Evolutionary conservation across 2,797 vertebrate genomes (phyloP).

Genomic region (Phalloptychus januarius): DNA sequence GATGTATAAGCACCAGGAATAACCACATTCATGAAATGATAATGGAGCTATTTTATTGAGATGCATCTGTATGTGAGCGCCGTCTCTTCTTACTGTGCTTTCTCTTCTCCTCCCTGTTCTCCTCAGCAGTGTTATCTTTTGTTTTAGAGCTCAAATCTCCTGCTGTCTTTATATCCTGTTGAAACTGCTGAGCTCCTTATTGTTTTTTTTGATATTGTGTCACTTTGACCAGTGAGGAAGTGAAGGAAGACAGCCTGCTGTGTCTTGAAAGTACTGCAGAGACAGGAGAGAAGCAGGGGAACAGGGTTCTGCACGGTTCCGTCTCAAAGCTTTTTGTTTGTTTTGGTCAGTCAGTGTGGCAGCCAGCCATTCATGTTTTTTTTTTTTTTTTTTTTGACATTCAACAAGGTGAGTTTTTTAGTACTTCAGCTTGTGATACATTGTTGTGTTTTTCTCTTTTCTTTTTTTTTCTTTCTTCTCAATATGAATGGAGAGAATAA

Average conservation of each 20-base stretch:
- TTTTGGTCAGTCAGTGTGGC: slow-evolving; percentile 39
- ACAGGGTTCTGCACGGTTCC: slow-evolving; percentile 16
- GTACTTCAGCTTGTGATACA: slow-evolving; percentile 5
- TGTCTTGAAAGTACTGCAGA: slow-evolving; percentile 11
- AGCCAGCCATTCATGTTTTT: slow-evolving; percentile 34
- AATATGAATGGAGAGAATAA: slow-evolving; percentile 33
- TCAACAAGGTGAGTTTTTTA: slow-evolving; percentile 32
- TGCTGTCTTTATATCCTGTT: slow-evolving; percentile 28
- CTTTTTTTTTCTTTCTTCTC: slow-evolving; percentile 24
- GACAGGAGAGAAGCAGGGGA: background rate
- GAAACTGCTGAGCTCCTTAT: slow-evolving; percentile 15
- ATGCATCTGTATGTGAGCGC: background rate
- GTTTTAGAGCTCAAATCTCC: slow-evolving; percentile 23
- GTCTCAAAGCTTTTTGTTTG: slow-evolving; percentile 33
- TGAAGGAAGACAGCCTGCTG: slow-evolving; percentile 17
- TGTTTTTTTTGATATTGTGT: slow-evolving; percentile 29
- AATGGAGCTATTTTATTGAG: background rate
- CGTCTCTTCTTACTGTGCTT: slow-evolving; percentile 4
- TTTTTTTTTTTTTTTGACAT: slow-evolving; percentile 33
- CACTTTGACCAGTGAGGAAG: slow-evolving; percentile 3
- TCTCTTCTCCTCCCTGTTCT: background rate
- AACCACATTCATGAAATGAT: background rate
- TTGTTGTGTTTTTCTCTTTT: slow-evolving; percentile 21
- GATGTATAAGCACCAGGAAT: background rate
- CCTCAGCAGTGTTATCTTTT: slow-evolving; percentile 3